Conservation (phyloP, 1,140 invertebrate species). For the Euwallacea fornicatus region DNA sequence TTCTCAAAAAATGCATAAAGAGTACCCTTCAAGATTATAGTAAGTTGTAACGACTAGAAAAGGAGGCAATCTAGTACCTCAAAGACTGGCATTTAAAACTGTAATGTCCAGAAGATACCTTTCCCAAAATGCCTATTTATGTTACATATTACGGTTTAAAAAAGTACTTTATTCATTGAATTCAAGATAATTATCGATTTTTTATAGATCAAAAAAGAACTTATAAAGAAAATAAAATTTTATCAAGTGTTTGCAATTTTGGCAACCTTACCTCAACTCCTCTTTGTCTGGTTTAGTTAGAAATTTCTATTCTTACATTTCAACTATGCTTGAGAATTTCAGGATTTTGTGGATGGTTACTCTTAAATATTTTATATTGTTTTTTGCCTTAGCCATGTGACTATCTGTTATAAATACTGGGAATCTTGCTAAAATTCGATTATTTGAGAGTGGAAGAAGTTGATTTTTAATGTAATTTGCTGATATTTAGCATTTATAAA, state of each 20-base stretch:
- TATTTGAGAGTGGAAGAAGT: no score
- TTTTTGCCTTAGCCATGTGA: no score
- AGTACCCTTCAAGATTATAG: conserved; percentile 72
- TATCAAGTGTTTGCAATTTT: neutral
- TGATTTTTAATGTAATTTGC: no score
- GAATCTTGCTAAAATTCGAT: no score
- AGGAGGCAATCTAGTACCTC: conserved; percentile 63
- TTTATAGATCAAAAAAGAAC: conserved; percentile 89
- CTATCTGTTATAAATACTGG: no score
- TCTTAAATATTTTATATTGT: no score
- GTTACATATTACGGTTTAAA: conserved; percentile 96
- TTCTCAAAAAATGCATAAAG: conserved; percentile 68
- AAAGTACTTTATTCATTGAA: conserved; percentile 75
- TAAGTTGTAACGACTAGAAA: conserved; percentile 58
- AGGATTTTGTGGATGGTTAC: no score
- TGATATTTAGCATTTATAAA: no score
- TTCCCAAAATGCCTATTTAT: conserved; percentile 79
- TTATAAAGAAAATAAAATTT: conserved; percentile 65
- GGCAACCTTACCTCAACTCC: neutral
- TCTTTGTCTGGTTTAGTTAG: conserved; percentile 84
- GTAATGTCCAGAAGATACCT: conserved; percentile 64
- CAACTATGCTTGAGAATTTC: no score
- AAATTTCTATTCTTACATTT: conserved; percentile 82
- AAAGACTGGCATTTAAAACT: conserved; percentile 87
- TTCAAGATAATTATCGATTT: conserved; percentile 91